Percentiles rank a stretch among this genome's conserved stretches.
phyloP scores from a whole-genome alignment of 37 sponge, comb jelly and placozoan species.

The Chondrilla cf. caribensis region DNA sequence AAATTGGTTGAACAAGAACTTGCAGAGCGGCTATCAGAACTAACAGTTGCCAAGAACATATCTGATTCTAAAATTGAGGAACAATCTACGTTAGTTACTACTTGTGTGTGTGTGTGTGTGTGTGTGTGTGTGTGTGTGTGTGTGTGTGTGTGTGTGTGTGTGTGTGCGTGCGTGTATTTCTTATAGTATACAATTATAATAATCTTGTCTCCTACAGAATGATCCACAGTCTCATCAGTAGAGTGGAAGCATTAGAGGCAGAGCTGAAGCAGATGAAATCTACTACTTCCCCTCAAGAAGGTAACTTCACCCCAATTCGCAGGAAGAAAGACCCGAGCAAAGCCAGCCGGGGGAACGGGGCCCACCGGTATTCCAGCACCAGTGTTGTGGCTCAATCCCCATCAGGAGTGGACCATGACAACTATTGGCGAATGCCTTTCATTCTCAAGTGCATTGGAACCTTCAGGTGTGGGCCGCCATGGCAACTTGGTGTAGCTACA shows the following conservation, averaged over 20 bases:
- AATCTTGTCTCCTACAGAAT: not conserved
- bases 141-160: not conserved
- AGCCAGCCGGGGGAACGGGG: not conserved
- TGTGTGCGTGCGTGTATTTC: not conserved
- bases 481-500: no score
- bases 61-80: no score
- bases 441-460: slow-evolving; percentile 95
- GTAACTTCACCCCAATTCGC: slow-evolving; percentile 17
- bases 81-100: no score
- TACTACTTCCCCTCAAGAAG: not conserved
- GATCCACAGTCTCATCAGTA: not conserved
- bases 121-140: not conserved
- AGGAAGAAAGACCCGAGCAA: slow-evolving; percentile 17
- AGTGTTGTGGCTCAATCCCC: not conserved
- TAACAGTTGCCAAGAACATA: no score
- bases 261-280: slow-evolving; percentile 11
- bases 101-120: not conserved
- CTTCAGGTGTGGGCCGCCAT: slow-evolving; percentile 61
- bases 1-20: no score
- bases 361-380: slow-evolving; percentile 46
- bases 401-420: not conserved
- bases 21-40: no score
- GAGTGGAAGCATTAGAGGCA: slow-evolving; percentile 19
- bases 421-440: slow-evolving; percentile 89
- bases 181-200: not conserved